Base-by-base conservation (phyloP, 2,797 vertebrate genomes). In the Rachycentron canadum region DNA sequence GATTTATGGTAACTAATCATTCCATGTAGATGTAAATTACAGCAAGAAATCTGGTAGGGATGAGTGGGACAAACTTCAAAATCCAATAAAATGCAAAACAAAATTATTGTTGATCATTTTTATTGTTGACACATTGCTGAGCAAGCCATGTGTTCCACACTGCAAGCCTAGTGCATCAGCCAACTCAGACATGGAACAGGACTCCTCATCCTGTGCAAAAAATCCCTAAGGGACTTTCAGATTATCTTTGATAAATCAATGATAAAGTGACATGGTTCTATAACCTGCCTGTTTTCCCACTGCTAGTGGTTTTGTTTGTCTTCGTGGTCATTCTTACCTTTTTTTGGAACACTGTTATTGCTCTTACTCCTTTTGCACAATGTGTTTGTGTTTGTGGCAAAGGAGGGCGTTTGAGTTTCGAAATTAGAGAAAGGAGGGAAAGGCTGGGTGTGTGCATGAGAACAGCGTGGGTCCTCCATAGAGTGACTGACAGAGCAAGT, bases 201-300 rank as follows among this genome's bases (percentile, higher is more conserved):
- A 69, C 69, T 61, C 32, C 55, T 66, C 49, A 41, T 82, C 45
- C 47, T 58, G 45, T 55, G 28, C 70, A 68, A 74, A 83, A 72
- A 62, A 75, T 67, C 70, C 88, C 70, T 45, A 23, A 76, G 78
- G 73, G 72, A 73, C 77, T 34, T 55, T 85, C 76, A 83, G 64
- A 76, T 87, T 75, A 83, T 82, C 65, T 89, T 79, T 78, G n/a
- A n/a, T n/a, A n/a, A n/a, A n/a, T n/a, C n/a, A n/a, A n/a, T 83
- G 73, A 84, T 80, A 50, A 78, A 83, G 65, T 69, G 47, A 9
- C 82, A n/a, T 21, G 47, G 53, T 57, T 80, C 74, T 21, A 26
- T 60, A 58, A 84, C 76, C 61, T 0, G 14, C 57, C 65, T 57
- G 50, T 79, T 86, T 76, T 76, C 11, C 47, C 36, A 59, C 52